Conservation (phyloP, 2,888 invertebrate genomes). For the Hemaris fuciformis region DNA sequence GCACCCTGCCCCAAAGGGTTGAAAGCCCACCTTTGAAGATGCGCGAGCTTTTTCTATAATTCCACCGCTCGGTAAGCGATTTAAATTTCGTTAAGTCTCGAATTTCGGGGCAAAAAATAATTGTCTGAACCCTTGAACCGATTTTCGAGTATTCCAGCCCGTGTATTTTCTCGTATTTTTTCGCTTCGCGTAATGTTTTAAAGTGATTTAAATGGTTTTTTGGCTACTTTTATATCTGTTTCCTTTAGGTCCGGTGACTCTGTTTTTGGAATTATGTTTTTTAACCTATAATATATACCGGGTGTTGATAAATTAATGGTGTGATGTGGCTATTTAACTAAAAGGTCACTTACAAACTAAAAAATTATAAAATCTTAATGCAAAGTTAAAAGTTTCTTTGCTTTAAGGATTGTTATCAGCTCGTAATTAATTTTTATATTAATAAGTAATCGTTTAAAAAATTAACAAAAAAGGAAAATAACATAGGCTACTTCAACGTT, state of each 20-base stretch:
- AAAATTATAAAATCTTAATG: too few species aligned
- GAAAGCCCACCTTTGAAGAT: constrained; percentile 77
- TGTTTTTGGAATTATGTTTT: constrained; percentile 32
- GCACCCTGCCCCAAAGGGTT: constrained; percentile 62
- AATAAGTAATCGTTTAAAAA: too few species aligned
- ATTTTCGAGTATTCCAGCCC: constrained; percentile 61
- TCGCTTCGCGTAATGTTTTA: constrained; percentile 40
- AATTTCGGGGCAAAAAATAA: constrained; percentile 79
- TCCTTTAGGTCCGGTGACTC: constrained; percentile 47
- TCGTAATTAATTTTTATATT: too few species aligned
- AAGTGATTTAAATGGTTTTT: constrained; percentile 38
- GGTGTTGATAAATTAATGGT: not conserved
- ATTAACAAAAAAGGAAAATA: too few species aligned
- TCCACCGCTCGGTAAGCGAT: constrained; percentile 77
- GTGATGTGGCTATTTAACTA: too few species aligned
- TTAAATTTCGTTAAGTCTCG: constrained; percentile 80
- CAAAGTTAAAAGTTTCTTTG: too few species aligned
- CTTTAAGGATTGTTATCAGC: too few species aligned
- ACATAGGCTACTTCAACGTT: too few species aligned
- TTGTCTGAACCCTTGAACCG: constrained; percentile 68
- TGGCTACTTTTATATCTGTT: constrained; percentile 42
- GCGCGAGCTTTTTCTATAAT: constrained; percentile 80
- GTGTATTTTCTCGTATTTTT: constrained; percentile 43
- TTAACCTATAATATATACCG: not conserved
- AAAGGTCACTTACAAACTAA: too few species aligned